Base-by-base conservation (phyloP, 2,888 invertebrate genomes). In the Julus scandinavius region DNA sequence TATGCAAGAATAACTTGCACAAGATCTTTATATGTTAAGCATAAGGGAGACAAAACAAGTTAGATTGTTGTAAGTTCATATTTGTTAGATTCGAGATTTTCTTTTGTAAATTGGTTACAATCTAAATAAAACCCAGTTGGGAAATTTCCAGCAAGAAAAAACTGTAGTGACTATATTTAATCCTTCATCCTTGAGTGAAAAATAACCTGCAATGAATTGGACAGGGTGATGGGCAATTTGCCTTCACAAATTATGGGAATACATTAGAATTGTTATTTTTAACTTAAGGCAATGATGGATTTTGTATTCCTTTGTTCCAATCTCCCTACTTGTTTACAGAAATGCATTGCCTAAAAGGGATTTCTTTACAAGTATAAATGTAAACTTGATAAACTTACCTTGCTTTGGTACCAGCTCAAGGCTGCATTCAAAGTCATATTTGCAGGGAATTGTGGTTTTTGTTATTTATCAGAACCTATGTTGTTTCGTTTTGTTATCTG, bases 341-440 rank as follows among this genome's bases (percentile, higher is more conserved):
- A 63, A 63, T 20, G 54, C 54, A 72, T 7, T 72, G 20, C n/a
- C 63, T n/a, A 20, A 20, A 72, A 45, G 45, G 72, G 2, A 72
- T 20, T 72, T 4, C 63, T 72, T 72, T 7, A 17, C 54, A 20
- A 29, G n/a, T 20, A 6, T 63, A n/a, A 15, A 63, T 63, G 17
- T 63, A 17, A 63, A 17, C 58, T 4, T 80, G 29, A 87, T 9
- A 29, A 58, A 40, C 88, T 88, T 89, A 91, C 91, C 89, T 91
- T 97, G 92, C 96, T 96, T 92, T 97, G 97, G 94, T 97, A 97
- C 96, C 97, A 91, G 88, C 90, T 89, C 83, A 91, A 90, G 13
- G 91, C 90, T 80, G 90, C 89, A 87, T 90, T 90, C 49, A 91
- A 87, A n/a, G 85, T 84, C 89, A 89, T 85, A 17, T 85, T 85